A percentile compares a stretch with the other conserved stretches of the same genome.
These are phyloP conservation scores for Orientallactaga bullata DNA, from an alignment of 2,113 vertebrate species.

Conservation along the genomic window DNA sequence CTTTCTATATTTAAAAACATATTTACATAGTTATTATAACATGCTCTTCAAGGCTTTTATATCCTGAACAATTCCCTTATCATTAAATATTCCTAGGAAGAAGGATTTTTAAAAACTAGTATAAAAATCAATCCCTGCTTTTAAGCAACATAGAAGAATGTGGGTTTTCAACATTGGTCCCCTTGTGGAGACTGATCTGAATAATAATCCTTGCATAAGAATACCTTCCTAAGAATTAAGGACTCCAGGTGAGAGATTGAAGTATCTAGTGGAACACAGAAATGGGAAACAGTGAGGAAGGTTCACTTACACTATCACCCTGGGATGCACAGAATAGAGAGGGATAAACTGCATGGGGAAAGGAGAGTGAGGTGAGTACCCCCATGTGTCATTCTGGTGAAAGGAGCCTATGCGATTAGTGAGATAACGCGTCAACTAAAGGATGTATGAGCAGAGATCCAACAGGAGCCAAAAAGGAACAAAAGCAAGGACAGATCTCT, in stretches of 20 bases:
- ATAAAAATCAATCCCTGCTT: neutral
- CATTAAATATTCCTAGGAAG: neutral
- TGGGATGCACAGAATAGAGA: neutral
- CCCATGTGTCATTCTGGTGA: too few relatives aligned
- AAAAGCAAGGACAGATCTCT: neutral
- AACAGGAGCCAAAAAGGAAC: neutral
- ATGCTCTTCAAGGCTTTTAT: neutral
- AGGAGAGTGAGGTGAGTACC: neutral
- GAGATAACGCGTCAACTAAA: too few relatives aligned
- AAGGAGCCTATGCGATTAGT: neutral
- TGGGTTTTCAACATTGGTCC: neutral
- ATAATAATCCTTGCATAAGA: neutral
- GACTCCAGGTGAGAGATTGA: neutral
- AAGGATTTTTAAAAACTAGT: neutral
- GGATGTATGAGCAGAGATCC: neutral
- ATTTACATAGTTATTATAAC: neutral
- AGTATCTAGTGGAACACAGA: neutral
- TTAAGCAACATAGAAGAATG: neutral
- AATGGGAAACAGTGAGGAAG: neutral
- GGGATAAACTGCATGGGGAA: too few relatives aligned
- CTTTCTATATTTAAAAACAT: neutral
- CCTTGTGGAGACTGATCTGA: neutral
- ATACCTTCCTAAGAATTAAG: neutral
- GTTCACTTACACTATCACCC: neutral
- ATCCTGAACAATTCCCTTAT: constrained; percentile 6